Percentiles rank a stretch among this genome's conserved stretches.
These are phyloP conservation scores for Geotrupes spiniger DNA, from an alignment of 2,888 invertebrate species.

Conservation along the genomic window DNA sequence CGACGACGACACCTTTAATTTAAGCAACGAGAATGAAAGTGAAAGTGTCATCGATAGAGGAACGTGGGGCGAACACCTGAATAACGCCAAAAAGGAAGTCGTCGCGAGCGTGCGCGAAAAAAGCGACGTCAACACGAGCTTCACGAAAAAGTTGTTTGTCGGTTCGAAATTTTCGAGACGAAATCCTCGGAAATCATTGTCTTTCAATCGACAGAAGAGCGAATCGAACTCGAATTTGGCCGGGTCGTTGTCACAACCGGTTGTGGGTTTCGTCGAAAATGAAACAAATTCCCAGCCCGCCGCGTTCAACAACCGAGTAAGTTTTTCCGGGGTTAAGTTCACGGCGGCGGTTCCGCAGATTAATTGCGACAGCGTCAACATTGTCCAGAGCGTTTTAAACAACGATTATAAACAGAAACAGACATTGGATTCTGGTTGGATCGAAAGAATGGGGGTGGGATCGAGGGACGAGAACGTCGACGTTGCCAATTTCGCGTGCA, in stretches of 20 bases:
- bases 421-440: constrained; percentile 58
- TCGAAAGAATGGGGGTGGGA: constrained; percentile 50
- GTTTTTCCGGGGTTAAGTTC: constrained; percentile 25
- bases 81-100: constrained; percentile 35
- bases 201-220: constrained; percentile 42
- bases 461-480: constrained; percentile 30
- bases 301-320: neutral
- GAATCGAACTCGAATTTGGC: constrained; percentile 28
- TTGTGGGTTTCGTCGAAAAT: constrained; percentile 2
- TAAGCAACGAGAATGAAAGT: constrained; percentile 3
- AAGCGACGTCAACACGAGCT: constrained; percentile 41
- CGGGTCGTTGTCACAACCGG: constrained; percentile 29
- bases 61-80: constrained; percentile 54
- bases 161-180: constrained; percentile 67
- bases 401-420: constrained; percentile 38
- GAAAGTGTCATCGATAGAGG: constrained; percentile 31
- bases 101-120: constrained; percentile 38
- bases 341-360: constrained; percentile 8
- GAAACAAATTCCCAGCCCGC: neutral
- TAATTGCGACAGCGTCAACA: constrained; percentile 37
- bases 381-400: constrained; percentile 37
- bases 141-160: constrained; percentile 67
- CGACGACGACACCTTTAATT: neutral
- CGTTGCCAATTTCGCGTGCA: constrained; percentile 34
- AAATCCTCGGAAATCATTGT: constrained; percentile 71